Evolutionary conservation across 2,888 invertebrate genomes (phyloP), one percentile per base, ranked within the genome.

Genomic region (Nebria brevicollis): DNA sequence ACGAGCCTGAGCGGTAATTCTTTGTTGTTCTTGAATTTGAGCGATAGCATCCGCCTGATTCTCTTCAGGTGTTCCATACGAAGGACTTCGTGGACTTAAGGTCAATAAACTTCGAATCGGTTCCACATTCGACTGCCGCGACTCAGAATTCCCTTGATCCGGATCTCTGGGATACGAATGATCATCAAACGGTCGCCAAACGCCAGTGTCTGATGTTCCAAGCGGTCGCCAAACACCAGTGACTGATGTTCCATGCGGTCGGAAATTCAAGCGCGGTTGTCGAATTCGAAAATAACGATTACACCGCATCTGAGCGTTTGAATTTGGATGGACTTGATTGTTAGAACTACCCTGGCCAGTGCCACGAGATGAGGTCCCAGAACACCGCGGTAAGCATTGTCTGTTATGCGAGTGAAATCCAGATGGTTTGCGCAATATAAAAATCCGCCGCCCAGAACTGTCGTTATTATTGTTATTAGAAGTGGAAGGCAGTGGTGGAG

Each of bases 391-490:
- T 11, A 73, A 66, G 66, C 72, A 81, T 77, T 76, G 81, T 42
- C 81, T 70, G 20, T 72, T 75, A 43, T 77, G 81, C 3, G 76
- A 66, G 26, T 72, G 77, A 64, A 80, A 75, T 13, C 81, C 81
- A 26, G 81, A 76, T 11, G 81, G 81, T 76, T 77, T 76, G 11
- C 81, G 64, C 25, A 81, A n/a, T 34, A 76, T 81, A 25, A 72
- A 81, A 81, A 79, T 79, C 66, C 72, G 84, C 82, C 66, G 83
- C 76, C 80, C 84, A 20, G 82, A 82, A 54, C 8, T 54, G 7
- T 54, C 54, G 11, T 34, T 82, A 64, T 72, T 84, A 13, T 80
- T 20, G 20, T 20, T 83, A 66, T 72, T 65, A 11, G 83, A 85
- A 34, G 85, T 85, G 76, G 83, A 82, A 2, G 83, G 81, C n/a